Evolutionary conservation across 2,888 invertebrate genomes (phyloP).

Genomic region (Apotomis turbidana): DNA sequence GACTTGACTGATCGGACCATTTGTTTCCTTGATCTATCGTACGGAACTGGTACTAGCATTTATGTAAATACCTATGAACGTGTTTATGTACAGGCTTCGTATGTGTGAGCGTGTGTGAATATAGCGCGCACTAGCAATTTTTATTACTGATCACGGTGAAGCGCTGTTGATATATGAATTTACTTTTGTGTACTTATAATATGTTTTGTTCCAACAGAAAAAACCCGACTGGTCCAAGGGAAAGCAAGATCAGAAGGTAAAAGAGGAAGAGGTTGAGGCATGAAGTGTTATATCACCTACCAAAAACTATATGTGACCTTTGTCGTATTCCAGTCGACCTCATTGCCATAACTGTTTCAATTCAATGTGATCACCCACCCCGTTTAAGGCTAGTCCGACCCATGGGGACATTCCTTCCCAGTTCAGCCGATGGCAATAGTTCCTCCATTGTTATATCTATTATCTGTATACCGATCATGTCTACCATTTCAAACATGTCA

Average conservation of each 20-base stretch:
- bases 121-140: slow-evolving; percentile 17
- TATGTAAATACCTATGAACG: slow-evolving; percentile 26
- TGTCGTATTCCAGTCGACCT: slow-evolving; percentile 64
- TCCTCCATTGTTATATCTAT: slow-evolving; percentile 65
- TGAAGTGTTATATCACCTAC: slow-evolving; percentile 81
- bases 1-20: slow-evolving; percentile 43
- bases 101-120: slow-evolving; percentile 32
- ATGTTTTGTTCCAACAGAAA: slow-evolving; percentile 87
- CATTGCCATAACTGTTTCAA: slow-evolving; percentile 62
- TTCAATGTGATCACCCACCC: slow-evolving; percentile 66
- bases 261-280: slow-evolving; percentile 92
- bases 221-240: slow-evolving; percentile 98
- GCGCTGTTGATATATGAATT: slow-evolving; percentile 45
- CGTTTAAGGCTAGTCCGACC: slow-evolving; percentile 42
- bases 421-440: slow-evolving; percentile 50
- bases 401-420: slow-evolving; percentile 45
- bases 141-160: slow-evolving; percentile 44
- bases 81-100: slow-evolving; percentile 42
- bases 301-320: slow-evolving; percentile 70
- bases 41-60: slow-evolving; percentile 29
- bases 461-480: slow-evolving; percentile 62
- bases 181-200: slow-evolving; percentile 43
- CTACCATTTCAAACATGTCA: slow-evolving; percentile 66
- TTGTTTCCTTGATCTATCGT: slow-evolving; percentile 46
- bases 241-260: slow-evolving; percentile 95